Conservation (phyloP, 2,888 invertebrate species). For the Hedya salicella region DNA sequence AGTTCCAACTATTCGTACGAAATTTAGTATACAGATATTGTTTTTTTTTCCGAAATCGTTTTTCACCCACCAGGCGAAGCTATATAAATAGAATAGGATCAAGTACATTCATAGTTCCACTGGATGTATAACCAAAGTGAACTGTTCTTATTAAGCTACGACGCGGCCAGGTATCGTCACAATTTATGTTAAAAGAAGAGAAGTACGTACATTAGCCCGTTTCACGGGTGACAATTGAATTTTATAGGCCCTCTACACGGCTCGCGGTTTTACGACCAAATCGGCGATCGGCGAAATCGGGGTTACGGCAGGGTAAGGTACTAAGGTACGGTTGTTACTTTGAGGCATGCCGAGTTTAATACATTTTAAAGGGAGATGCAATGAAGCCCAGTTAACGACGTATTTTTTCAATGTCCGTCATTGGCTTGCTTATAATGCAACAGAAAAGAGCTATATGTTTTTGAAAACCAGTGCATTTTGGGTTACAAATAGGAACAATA, state of each 20-base stretch:
- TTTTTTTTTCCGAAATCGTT: too few species aligned
- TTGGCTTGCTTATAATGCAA: too few species aligned
- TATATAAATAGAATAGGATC: neutral
- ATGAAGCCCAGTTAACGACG: neutral
- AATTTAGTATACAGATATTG: too few species aligned
- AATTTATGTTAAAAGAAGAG: conserved; percentile 51
- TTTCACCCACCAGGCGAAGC: too few species aligned
- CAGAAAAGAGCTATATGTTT: too few species aligned
- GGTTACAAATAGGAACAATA: too few species aligned
- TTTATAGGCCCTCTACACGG: conserved; percentile 76
- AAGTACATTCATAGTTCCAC: neutral
- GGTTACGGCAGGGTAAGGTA: conserved; percentile 43
- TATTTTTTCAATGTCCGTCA: neutral
- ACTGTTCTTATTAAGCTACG: conserved; percentile 27
- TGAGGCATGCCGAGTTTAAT: conserved; percentile 31
- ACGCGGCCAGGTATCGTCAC: conserved; percentile 43
- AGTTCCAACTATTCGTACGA: too few species aligned
- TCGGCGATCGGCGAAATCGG: conserved; percentile 68
- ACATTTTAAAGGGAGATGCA: conserved; percentile 22
- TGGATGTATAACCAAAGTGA: conserved; percentile 1
- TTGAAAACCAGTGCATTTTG: too few species aligned
- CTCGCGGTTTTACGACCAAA: conserved; percentile 71
- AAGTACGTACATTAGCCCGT: conserved; percentile 48
- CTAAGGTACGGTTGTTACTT: conserved; percentile 16
- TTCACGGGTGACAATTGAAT: conserved; percentile 68